Conservation (phyloP, 2,113 vertebrate genomes). For the Trichechus manatus region DNA sequence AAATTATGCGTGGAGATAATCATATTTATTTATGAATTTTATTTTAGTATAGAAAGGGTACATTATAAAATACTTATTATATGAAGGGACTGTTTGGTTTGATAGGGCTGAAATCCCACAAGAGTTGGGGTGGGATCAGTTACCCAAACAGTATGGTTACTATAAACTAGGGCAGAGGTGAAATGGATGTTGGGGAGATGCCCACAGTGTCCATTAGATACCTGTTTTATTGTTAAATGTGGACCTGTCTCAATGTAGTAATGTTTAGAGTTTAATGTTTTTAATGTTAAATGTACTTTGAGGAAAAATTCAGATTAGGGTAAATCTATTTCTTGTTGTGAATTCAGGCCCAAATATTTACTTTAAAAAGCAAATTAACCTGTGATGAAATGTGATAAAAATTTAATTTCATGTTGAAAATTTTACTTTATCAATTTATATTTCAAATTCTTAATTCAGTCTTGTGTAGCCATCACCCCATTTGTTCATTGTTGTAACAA, state of each 20-base stretch:
- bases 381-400: neutral
- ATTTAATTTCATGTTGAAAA: slow-evolving; percentile 48
- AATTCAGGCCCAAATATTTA: neutral
- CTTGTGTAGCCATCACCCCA: neutral
- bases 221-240: neutral
- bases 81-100: neutral
- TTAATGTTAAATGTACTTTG: neutral
- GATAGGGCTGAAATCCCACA: neutral
- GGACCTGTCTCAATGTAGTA: slow-evolving; percentile 1
- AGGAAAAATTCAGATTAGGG: slow-evolving; percentile 13
- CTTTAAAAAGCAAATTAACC: slow-evolving; percentile 40
- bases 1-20: neutral
- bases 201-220: rapidly evolving
- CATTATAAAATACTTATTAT: neutral
- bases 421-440: neutral
- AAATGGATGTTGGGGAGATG: neutral
- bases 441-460: slow-evolving; percentile 10
- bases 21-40: slow-evolving; percentile 35
- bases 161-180: neutral
- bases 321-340: slow-evolving; percentile 18
- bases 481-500: neutral
- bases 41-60: neutral
- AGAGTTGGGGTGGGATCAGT: neutral
- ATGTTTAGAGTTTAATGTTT: slow-evolving; percentile 14
- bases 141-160: neutral